These are phyloP conservation scores for Rhinolophus sinicus DNA, from an alignment of 2,113 vertebrate genomes.

Conservation along the genomic window DNA sequence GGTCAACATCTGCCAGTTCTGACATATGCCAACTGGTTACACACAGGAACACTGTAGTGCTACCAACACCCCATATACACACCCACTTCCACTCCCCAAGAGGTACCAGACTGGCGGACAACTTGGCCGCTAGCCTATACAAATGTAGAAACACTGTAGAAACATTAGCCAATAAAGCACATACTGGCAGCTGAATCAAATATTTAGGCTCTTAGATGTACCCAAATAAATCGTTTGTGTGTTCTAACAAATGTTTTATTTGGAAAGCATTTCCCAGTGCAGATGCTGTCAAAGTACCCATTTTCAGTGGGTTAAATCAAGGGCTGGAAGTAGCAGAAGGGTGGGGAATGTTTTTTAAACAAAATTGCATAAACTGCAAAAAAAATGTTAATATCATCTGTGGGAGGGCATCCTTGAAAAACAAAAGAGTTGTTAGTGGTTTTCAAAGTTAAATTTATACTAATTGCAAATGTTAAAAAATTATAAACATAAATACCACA, in stretches of 20 bases:
- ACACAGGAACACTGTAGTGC: neutral
- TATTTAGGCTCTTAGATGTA: slow-evolving; percentile 71
- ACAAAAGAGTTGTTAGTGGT: slow-evolving; percentile 43
- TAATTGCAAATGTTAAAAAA: slow-evolving; percentile 3
- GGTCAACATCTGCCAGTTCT: neutral
- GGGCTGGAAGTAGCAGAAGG: slow-evolving; percentile 18
- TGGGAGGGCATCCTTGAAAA: slow-evolving; percentile 36
- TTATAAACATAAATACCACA: slow-evolving; percentile 38
- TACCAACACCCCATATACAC: neutral
- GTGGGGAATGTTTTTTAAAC: slow-evolving; percentile 15
- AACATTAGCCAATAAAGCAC: slow-evolving; percentile 67
- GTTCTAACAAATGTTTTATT: slow-evolving; percentile 76
- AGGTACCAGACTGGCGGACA: slow-evolving; percentile 57
- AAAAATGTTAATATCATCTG: slow-evolving; percentile 21
- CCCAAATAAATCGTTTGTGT: slow-evolving; percentile 70
- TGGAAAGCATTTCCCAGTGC: slow-evolving; percentile 68
- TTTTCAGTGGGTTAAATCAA: slow-evolving; percentile 73
- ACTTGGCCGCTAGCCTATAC: slow-evolving; percentile 53
- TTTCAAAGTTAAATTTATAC: slow-evolving; percentile 54
- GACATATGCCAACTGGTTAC: neutral
- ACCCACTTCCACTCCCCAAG: slow-evolving; percentile 13
- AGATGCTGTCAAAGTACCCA: slow-evolving; percentile 65
- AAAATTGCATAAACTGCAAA: slow-evolving; percentile 44
- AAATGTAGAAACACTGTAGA: slow-evolving; percentile 64
- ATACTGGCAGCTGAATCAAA: slow-evolving; percentile 66